Conservation (phyloP, 2,888 invertebrate genomes). For the Dynastes tityus region DNA sequence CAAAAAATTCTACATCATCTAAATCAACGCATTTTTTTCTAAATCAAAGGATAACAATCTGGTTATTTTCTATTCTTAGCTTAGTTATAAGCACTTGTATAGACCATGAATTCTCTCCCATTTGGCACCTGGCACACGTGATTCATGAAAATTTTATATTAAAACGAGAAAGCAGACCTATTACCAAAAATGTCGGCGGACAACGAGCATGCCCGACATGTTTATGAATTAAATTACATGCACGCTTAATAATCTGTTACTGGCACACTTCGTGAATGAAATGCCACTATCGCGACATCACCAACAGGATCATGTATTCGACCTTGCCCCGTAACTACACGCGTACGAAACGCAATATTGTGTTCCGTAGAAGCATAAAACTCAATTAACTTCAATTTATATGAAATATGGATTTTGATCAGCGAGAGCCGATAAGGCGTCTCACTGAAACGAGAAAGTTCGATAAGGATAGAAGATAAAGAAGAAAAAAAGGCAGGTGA, state of each 20-base stretch:
- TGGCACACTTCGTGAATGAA: constrained; percentile 12
- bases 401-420: neutral
- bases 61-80: neutral
- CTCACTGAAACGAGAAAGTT: neutral
- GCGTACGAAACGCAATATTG: constrained; percentile 1
- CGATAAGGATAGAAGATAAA: neutral
- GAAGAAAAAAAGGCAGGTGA: neutral
- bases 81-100: neutral
- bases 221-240: constrained; percentile 4
- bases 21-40: neutral
- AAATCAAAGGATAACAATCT: neutral
- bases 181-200: neutral
- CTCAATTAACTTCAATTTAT: constrained; percentile 12
- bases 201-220: neutral
- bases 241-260: constrained; percentile 6
- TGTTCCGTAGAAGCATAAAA: constrained; percentile 2
- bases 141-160: neutral
- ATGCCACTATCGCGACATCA: constrained; percentile 2
- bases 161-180: neutral
- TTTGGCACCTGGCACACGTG: too few species aligned
- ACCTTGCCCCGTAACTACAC: constrained; percentile 8
- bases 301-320: neutral
- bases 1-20: neutral
- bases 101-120: neutral
- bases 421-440: neutral